Percentiles rank a stretch among this genome's conserved stretches.
phyloP scores from a whole-genome alignment of 1,140 invertebrate species.

The Fopius arisanus region DNA sequence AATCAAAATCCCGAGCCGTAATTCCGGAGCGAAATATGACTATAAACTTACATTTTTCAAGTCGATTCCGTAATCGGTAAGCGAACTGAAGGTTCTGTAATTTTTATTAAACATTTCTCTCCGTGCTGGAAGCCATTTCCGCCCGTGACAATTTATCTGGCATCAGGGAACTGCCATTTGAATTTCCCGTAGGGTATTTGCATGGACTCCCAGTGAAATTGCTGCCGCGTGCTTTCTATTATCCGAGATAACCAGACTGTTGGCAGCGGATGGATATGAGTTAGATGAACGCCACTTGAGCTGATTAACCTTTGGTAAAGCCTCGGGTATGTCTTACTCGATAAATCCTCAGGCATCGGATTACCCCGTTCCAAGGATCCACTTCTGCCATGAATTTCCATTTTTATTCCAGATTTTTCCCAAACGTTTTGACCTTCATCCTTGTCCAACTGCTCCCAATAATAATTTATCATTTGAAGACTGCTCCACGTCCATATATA shows the following conservation, averaged over 20 bases:
- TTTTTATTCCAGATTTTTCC: too few species aligned
- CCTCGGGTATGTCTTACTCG: background rate
- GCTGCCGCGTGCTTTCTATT: background rate
- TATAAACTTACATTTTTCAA: too few species aligned
- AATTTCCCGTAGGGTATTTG: background rate
- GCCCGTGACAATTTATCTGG: constrained; percentile 26
- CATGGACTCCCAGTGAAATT: background rate
- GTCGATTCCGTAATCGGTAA: too few species aligned
- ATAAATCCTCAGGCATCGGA: background rate
- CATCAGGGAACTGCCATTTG: background rate
- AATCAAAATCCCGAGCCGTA: too few species aligned
- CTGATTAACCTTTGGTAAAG: constrained; percentile 2
- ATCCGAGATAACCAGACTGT: background rate
- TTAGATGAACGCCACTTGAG: background rate
- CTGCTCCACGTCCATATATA: too few species aligned
- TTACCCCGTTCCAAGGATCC: background rate
- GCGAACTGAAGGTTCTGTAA: too few species aligned
- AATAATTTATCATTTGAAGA: too few species aligned
- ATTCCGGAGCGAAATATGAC: too few species aligned
- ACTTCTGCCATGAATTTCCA: too few species aligned
- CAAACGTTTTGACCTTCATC: too few species aligned
- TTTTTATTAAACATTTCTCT: too few species aligned
- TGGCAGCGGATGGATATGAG: background rate
- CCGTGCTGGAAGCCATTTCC: constrained; percentile 20
- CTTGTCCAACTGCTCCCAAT: too few species aligned